phyloP scores from a whole-genome alignment of 2,797 vertebrate species.

The Amazonetta brasiliensis region DNA sequence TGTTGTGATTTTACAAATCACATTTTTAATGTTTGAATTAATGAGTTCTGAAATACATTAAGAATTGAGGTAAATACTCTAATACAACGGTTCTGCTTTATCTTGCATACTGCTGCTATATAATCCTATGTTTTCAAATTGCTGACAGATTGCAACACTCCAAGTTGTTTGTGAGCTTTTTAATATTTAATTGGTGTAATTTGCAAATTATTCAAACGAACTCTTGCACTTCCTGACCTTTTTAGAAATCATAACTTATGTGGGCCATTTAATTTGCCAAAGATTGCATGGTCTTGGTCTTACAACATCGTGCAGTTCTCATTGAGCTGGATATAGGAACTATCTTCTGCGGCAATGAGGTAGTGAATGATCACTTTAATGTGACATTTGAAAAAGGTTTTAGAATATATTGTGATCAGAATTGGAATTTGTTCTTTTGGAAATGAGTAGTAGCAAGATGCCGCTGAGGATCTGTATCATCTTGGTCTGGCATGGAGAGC shows the following conservation, averaged over 20 bases:
- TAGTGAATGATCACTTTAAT: background rate
- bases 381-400: background rate
- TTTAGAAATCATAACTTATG: background rate
- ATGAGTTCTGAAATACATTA: conserved; percentile 4
- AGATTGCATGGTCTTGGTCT: background rate
- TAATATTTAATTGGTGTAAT: background rate
- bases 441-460: background rate
- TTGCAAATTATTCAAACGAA: background rate
- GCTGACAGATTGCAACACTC: background rate
- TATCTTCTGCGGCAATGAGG: background rate
- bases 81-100: background rate
- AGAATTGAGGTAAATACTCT: background rate
- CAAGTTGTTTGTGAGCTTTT: background rate
- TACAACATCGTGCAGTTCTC: background rate
- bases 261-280: background rate
- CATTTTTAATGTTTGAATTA: conserved; percentile 10
- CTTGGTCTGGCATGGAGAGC: background rate
- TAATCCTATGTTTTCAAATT: background rate
- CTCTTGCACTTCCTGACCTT: background rate
- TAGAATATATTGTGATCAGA: background rate
- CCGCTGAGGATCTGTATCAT: background rate
- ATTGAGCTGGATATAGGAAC: background rate
- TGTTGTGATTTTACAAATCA: background rate
- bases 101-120: background rate
- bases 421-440: background rate